Evolutionary conservation across 2,113 vertebrate species (phyloP), one percentile per base, ranked within the genome.

Genomic region (Chaenogobius annularis): DNA sequence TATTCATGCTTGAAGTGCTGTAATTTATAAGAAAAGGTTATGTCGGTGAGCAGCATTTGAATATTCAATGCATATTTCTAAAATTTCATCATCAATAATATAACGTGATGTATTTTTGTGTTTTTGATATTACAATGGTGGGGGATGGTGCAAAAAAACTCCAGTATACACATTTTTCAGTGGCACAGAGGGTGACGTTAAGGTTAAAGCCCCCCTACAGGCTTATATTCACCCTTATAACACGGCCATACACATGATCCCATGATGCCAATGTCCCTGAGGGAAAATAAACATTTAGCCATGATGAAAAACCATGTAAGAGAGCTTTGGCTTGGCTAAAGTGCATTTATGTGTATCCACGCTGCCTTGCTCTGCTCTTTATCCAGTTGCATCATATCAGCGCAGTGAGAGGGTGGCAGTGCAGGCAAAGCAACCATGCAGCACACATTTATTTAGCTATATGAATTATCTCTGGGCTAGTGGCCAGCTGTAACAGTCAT

Each of bases 381-480:
- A 83, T 90, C 83, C 79, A 64, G 73, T 87, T 87, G 87, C 85
- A 89, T 90, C 88, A 90, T 86, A 89, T 90, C 78, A 88, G 87
- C 75, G 80, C 72, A 50, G 73, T 63, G 72, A 83, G 68, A 85
- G 74, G n/a, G 78, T 82, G 84, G 74, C 72, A 77, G 83, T 76
- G 68, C 44, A 66, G 72, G 76, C 68, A 67, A 83, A 78, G 56
- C 78, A 85, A 77, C 68, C 89, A 78, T 82, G 75, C 68, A 70
- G 79, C 77, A 80, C 81, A 82, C 70, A 74, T 74, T 83, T 86
- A 82, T 80, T 84, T 74, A 81, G 72, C 86, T 69, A 72, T 79
- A 82, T 74, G 80, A 86, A 87, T 83, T 82, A 69, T 80, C 79
- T 85, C 75, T 76, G 76, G 84, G 87, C 81, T 74, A 79, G 74